Conservation (phyloP, 2,888 invertebrate genomes). For the Aethes cnicana region DNA sequence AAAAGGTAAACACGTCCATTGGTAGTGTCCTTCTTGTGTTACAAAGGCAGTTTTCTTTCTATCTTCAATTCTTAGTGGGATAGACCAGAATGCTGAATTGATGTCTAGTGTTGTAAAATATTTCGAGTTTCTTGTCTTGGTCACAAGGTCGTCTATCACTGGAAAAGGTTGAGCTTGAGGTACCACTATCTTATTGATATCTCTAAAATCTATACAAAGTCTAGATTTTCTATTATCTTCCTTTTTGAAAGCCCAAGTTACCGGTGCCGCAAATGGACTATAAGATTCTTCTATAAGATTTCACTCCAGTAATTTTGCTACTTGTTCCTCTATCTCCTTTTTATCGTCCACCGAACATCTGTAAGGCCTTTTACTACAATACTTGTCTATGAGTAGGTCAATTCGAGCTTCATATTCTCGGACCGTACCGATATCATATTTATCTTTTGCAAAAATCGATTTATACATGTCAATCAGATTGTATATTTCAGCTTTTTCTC, state of each 20-base stretch:
- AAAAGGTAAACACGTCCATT: too few species aligned
- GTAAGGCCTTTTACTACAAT: slow-evolving; percentile 30
- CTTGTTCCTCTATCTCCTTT: slow-evolving; percentile 25
- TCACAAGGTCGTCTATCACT: too few species aligned
- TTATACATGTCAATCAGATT: slow-evolving; percentile 30
- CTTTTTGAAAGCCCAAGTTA: slow-evolving; percentile 27
- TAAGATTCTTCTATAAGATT: slow-evolving; percentile 26
- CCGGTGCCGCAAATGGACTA: slow-evolving; percentile 30
- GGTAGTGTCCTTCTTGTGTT: too few species aligned
- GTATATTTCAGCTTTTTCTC: slow-evolving; percentile 31
- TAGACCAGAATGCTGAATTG: too few species aligned
- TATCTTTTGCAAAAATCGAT: slow-evolving; percentile 31
- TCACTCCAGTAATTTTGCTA: slow-evolving; percentile 13
- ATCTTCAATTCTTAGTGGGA: too few species aligned
- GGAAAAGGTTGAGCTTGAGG: too few species aligned
- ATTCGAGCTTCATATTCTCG: slow-evolving; percentile 32
- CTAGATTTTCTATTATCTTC: too few species aligned
- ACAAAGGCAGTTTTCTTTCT: too few species aligned
- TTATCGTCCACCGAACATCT: slow-evolving; percentile 24
- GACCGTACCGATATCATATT: slow-evolving; percentile 32
- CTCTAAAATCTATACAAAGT: too few species aligned
- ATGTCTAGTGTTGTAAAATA: too few species aligned
- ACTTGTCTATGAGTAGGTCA: slow-evolving; percentile 28
- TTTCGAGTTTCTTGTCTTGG: too few species aligned
- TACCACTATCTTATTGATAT: too few species aligned